phyloP scores from a whole-genome alignment of 2,113 vertebrate genomes.

The Oncorhynchus tshawytscha region DNA sequence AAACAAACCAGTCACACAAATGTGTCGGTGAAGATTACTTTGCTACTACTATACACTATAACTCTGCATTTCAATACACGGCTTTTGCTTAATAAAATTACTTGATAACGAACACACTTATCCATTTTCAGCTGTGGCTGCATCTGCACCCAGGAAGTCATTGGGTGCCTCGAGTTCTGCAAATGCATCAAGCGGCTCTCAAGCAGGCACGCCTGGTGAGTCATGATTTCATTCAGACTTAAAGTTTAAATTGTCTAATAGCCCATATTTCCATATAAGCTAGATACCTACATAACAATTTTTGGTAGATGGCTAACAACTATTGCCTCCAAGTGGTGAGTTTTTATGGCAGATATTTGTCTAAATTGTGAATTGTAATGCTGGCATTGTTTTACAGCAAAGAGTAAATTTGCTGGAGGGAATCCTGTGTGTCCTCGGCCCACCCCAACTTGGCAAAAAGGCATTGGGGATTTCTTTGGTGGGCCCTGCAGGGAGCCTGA shows the following conservation, averaged over 20 bases:
- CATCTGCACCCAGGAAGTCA: conserved; percentile 83
- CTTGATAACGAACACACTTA: background rate
- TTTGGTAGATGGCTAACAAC: no score
- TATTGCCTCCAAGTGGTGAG: no score
- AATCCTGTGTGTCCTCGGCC: conserved; percentile 85
- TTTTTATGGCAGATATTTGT: no score
- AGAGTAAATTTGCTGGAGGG: conserved; percentile 77
- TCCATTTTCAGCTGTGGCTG: conserved; percentile 75
- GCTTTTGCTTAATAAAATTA: background rate
- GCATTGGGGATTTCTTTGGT: conserved; percentile 86
- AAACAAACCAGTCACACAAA: background rate
- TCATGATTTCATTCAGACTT: background rate
- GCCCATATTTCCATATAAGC: no score
- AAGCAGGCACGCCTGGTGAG: conserved; percentile 74
- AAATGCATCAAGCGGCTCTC: conserved; percentile 52
- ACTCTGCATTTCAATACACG: no score
- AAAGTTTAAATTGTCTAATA: background rate
- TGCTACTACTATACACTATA: no score
- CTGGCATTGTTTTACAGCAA: conserved; percentile 61
- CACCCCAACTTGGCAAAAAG: conserved; percentile 87
- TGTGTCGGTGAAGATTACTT: no score
- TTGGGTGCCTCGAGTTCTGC: conserved; percentile 71
- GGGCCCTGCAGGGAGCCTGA: conserved; percentile 70
- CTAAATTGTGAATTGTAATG: no score
- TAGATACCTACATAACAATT: no score